Evolutionary conservation across 2,113 vertebrate genomes (phyloP).

Genomic region (Macquaria ambigua): DNA sequence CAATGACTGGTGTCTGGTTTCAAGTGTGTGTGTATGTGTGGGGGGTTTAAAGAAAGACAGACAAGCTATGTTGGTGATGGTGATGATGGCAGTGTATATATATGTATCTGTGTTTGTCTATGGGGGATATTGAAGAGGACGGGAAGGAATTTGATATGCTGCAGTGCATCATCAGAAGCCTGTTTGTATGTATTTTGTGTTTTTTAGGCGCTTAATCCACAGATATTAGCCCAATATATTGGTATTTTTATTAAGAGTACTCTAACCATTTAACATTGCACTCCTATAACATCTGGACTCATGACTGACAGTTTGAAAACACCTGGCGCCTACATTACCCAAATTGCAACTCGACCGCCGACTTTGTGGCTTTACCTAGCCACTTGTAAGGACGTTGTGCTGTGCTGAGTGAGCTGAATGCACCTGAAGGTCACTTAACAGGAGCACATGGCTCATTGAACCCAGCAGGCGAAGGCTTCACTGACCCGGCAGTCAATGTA

Average conservation of each 20-base stretch:
- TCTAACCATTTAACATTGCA: neutral
- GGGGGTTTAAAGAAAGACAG: conserved; percentile 21
- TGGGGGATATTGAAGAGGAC: conserved; percentile 10
- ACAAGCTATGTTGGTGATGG: neutral
- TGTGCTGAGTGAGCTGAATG: conserved; percentile 14
- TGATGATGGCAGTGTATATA: neutral
- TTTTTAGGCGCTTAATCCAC: neutral
- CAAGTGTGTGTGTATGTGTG: conserved; percentile 37
- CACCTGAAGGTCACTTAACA: conserved; percentile 3
- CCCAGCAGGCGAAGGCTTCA: neutral
- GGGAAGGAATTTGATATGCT: conserved; percentile 39
- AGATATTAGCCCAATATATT: neutral
- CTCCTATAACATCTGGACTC: neutral
- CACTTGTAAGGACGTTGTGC: neutral
- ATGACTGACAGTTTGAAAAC: too few species aligned
- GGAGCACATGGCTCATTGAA: conserved; percentile 1
- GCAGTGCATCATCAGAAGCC: conserved; percentile 28
- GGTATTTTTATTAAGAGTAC: neutral
- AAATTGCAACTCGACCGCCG: too few species aligned
- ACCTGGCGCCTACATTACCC: too few species aligned
- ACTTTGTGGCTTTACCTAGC: neutral
- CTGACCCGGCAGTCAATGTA: neutral
- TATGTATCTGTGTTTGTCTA: conserved; percentile 10
- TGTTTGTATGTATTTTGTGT: conserved; percentile 6
- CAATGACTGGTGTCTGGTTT: conserved; percentile 76